A percentile compares a stretch with the other conserved stretches of the same genome.
Conservation (phyloP, 2,797 vertebrate species). For the Euphonia xanthogaster region DNA sequence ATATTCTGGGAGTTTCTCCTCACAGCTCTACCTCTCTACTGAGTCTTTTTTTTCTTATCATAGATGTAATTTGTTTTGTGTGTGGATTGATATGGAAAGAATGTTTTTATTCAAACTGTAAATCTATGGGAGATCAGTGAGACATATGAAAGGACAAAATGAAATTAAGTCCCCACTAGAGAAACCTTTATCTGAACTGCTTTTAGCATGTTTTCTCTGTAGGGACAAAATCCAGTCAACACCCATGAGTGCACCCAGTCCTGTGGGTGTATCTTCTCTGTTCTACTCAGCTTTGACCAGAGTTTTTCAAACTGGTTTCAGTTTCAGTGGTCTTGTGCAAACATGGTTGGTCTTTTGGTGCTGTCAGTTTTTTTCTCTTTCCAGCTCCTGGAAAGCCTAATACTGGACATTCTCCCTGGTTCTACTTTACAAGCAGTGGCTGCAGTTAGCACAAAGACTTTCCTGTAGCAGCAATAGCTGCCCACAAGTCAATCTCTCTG, state of each 20-base stretch:
- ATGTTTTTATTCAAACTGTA: not conserved
- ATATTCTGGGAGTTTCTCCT: not conserved
- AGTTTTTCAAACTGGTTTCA: not conserved
- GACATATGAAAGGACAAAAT: not conserved
- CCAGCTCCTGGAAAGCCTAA: not conserved
- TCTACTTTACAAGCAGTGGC: not conserved
- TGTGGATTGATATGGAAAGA: not conserved
- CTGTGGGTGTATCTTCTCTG: not conserved
- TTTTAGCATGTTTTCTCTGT: not conserved
- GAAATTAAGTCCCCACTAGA: not conserved
- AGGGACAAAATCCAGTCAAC: not conserved
- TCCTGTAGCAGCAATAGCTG: not conserved
- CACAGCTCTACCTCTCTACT: not conserved
- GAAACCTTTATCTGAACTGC: not conserved
- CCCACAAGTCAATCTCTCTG: not conserved
- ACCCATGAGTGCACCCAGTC: not conserved
- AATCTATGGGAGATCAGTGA: not conserved
- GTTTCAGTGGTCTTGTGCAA: not conserved
- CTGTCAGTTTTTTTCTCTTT: not conserved
- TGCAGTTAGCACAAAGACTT: not conserved
- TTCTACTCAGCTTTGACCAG: not conserved
- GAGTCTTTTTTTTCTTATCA: not conserved
- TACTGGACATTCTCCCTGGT: not conserved
- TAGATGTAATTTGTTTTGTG: not conserved
- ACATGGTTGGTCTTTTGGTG: not conserved